Conservation (phyloP, 2,797 vertebrate species). For the Jordanella pulchra region DNA sequence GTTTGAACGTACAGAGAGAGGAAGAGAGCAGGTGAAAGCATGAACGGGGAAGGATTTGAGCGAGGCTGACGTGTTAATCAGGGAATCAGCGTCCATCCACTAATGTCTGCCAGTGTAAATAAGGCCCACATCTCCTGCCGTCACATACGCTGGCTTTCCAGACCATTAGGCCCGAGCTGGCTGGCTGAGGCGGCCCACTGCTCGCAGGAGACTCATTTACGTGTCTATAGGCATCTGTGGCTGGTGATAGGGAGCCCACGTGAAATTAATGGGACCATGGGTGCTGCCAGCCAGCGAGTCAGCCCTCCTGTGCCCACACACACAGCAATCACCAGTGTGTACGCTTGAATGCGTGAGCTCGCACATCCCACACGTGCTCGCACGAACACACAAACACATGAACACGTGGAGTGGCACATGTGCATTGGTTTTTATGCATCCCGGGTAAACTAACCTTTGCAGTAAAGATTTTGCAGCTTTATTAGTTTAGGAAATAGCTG, state of each 20-base stretch:
- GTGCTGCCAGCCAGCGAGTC: constrained; percentile 86
- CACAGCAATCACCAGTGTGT: constrained; percentile 62
- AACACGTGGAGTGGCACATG: constrained; percentile 66
- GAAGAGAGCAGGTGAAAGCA: constrained; percentile 31
- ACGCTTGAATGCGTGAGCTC: constrained; percentile 62
- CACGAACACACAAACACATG: constrained; percentile 15
- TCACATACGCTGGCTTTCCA: constrained; percentile 93
- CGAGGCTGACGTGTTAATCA: constrained; percentile 82
- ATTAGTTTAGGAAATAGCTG: constrained; percentile 97
- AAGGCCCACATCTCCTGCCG: constrained; percentile 91
- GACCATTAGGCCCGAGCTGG: constrained; percentile 91
- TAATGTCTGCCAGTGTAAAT: constrained; percentile 93
- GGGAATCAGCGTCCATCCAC: constrained; percentile 79
- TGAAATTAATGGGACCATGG: constrained; percentile 93
- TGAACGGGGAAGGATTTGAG: constrained; percentile 13
- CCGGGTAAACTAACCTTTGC: constrained; percentile 93
- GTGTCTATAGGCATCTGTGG: constrained; percentile 98
- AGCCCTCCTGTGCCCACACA: constrained; percentile 72
- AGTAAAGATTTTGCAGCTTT: constrained; percentile 96
- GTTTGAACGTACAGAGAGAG: constrained; percentile 36
- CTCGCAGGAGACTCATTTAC: constrained; percentile 95
- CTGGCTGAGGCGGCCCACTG: constrained; percentile 72
- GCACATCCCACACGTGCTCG: constrained; percentile 36
- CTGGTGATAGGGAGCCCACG: constrained; percentile 96
- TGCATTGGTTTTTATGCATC: constrained; percentile 79